Conservation (phyloP, 1,140 invertebrate species). For the Drosophila lini region DNA sequence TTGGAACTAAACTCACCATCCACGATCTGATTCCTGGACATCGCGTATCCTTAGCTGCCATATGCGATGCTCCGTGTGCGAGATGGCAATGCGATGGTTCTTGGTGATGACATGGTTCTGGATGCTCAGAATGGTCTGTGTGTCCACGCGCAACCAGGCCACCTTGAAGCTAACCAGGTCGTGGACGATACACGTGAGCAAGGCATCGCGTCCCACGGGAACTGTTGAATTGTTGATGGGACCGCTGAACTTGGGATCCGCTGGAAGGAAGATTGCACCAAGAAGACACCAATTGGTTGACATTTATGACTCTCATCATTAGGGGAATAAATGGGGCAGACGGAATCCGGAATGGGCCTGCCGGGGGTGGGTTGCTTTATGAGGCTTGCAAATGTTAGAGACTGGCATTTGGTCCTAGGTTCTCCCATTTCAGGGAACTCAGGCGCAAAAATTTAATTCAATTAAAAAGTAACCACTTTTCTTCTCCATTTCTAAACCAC, state of each 20-base stretch:
- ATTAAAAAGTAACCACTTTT: conserved; percentile 27
- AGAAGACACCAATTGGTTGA: conserved; percentile 33
- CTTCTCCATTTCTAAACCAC: conserved; percentile 55
- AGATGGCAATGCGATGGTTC: conserved; percentile 92
- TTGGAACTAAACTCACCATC: conserved; percentile 85
- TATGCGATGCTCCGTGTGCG: conserved; percentile 91
- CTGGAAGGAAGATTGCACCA: conserved; percentile 46
- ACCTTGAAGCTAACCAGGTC: conserved; percentile 92
- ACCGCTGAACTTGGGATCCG: conserved; percentile 90
- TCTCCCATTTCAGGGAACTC: conserved; percentile 17
- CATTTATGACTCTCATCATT: conserved; percentile 65
- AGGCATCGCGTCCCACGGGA: conserved; percentile 90
- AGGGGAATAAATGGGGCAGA: conserved; percentile 60
- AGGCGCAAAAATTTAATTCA: conserved; percentile 40
- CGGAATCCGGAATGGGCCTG: neutral
- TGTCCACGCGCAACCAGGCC: conserved; percentile 95
- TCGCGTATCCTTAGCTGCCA: conserved; percentile 94
- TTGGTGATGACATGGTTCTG: conserved; percentile 95
- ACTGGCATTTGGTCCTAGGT: conserved; percentile 49
- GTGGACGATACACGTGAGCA: conserved; percentile 92
- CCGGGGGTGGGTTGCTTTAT: conserved; percentile 36
- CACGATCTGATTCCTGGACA: conserved; percentile 90
- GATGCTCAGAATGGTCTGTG: conserved; percentile 95
- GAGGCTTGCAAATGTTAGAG: conserved; percentile 57
- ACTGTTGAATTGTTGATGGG: conserved; percentile 92